Base-by-base conservation (phyloP, 2,113 vertebrate species). In the Lagopus muta region DNA sequence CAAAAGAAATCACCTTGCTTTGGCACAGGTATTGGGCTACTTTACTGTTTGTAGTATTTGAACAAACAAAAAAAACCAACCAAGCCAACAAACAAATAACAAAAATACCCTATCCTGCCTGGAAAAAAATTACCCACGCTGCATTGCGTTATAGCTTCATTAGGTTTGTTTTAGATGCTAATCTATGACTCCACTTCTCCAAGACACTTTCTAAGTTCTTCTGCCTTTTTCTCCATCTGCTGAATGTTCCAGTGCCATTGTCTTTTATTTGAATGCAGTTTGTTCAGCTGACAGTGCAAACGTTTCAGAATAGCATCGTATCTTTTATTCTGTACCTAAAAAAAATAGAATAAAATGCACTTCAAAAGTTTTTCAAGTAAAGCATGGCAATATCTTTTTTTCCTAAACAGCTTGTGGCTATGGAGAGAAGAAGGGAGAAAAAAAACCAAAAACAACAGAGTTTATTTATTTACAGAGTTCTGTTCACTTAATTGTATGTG, bases 251-350 rank as follows among this genome's bases (percentile, higher is more conserved):
- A 97, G 8, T 93, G 95, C 96, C 97, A 95, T 6, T 97, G 98
- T 22, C 97, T 97, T 95, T 94, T 97, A 38, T 93, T 96, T 66
- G 96, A 94, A 45, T 98, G 94, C 54, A 97, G 60, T 67, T 97
- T 98, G 62, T 97, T 98, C 88, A 98, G 78, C 18, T 98, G 98
- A 69, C 97, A 98, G 73, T 92, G 97, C 65, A 98, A 93, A 85
- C 98, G 98, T 71, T 98, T 98, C 38, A 98, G 95, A 93, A 98
- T 97, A 65, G 98, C 98, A 88, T 97, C 77, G 0, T 97, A 98
- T 93, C 98, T 97, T 89, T 98, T 98, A 94, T 97, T 97, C 76
- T 98, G 97, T 48, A 98, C 97, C 98, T 98, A 72, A 92, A 73
- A 82, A 82, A 82, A 83, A 92, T 0, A 62, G 85, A 88, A 77